Conservation (phyloP, 2,888 invertebrate genomes). For the Theretra japonica region DNA sequence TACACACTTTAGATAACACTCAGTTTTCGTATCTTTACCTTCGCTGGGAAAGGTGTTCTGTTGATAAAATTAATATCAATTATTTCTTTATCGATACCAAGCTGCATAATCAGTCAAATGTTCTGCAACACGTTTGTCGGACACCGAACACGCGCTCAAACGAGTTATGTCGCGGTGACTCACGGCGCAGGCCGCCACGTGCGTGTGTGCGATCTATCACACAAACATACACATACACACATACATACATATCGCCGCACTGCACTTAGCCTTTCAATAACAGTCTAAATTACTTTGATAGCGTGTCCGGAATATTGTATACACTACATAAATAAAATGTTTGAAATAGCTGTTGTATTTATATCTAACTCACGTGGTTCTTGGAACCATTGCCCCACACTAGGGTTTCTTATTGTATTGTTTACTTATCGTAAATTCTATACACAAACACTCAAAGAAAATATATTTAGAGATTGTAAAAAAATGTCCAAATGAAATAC, state of each 20-base stretch:
- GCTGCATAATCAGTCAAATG: background rate
- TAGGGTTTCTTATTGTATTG: no score
- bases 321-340: background rate
- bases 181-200: background rate
- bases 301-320: background rate
- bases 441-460: no score
- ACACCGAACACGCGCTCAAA: constrained; percentile 3
- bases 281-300: background rate
- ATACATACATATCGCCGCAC: background rate
- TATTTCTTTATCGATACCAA: background rate
- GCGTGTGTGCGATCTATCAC: background rate
- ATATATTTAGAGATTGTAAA: no score
- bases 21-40: no score
- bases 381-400: no score
- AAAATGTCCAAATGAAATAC: no score
- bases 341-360: background rate
- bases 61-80: no score
- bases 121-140: background rate
- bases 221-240: background rate
- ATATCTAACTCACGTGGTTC: no score
- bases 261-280: constrained; percentile 3
- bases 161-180: constrained; percentile 13
- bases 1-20: no score
- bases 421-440: no score
- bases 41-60: no score